Evolutionary conservation across 1,140 invertebrate genomes (phyloP).

Genomic region (Mactra quadrangularis): DNA sequence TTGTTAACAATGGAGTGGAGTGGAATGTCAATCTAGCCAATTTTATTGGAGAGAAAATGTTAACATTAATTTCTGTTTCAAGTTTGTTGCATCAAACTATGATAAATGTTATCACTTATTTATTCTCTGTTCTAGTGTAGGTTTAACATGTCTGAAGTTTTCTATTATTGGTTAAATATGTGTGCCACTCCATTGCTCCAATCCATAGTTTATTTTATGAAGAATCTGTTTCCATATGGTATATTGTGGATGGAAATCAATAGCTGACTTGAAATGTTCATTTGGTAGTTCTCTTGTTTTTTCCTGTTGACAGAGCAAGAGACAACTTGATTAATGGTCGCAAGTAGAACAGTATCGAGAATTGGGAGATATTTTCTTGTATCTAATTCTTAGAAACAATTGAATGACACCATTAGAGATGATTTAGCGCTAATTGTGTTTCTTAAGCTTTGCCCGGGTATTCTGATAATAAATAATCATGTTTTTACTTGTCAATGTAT

Average conservation of each 20-base stretch:
- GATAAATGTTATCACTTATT: background rate
- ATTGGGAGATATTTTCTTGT: constrained; percentile 1
- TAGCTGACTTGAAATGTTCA: constrained; percentile 22
- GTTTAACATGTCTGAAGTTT: too few species aligned
- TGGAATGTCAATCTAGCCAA: too few species aligned
- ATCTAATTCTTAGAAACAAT: background rate
- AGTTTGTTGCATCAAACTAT: too few species aligned
- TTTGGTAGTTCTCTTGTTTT: constrained; percentile 44
- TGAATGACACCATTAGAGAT: constrained; percentile 2
- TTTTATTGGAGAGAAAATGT: too few species aligned
- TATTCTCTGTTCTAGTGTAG: background rate
- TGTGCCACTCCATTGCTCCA: too few species aligned
- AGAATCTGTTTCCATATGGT: background rate
- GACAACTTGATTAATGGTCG: constrained; percentile 37
- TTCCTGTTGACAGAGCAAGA: constrained; percentile 34
- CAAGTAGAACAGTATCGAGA: background rate
- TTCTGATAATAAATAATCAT: too few species aligned
- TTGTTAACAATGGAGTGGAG: background rate
- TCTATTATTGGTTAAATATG: too few species aligned
- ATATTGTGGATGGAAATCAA: constrained; percentile 24
- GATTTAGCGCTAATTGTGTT: constrained; percentile 20
- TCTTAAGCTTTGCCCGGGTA: background rate
- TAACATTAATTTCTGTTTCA: too few species aligned
- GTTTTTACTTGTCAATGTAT: too few species aligned
- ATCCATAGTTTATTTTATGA: too few species aligned